These are phyloP conservation scores for Acridotheres tristis DNA, from an alignment of 2,797 vertebrate species.

Conservation along the genomic window DNA sequence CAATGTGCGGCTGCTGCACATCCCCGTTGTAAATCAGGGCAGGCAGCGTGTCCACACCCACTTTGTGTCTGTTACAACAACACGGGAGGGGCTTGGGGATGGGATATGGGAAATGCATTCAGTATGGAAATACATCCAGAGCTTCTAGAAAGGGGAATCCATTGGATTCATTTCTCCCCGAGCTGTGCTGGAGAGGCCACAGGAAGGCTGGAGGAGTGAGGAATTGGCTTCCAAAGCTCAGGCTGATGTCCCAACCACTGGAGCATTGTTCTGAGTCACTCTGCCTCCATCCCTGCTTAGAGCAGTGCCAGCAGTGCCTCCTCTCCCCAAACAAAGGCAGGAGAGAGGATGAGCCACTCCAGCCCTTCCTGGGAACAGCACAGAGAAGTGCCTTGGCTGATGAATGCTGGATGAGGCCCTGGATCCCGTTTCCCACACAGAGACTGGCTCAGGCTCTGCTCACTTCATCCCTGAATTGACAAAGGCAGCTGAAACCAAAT, in stretches of 20 bases:
- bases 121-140: not conserved
- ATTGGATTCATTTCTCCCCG: not conserved
- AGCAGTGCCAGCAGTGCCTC: not conserved
- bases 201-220: not conserved
- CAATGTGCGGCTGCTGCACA: not conserved
- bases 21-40: not conserved
- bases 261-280: not conserved
- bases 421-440: not conserved
- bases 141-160: not conserved
- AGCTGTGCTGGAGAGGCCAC: not conserved
- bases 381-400: not conserved
- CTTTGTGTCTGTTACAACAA: not conserved
- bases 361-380: not conserved
- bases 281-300: not conserved
- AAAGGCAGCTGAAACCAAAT: not conserved
- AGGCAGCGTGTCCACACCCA: not conserved
- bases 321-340: not conserved
- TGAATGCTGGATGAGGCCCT: not conserved
- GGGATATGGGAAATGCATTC: not conserved
- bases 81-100: not conserved
- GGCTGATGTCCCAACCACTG: not conserved
- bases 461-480: not conserved
- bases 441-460: not conserved
- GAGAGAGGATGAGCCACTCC: not conserved
- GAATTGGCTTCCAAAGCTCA: not conserved